Percentiles rank a stretch among this genome's conserved stretches.
These are phyloP conservation scores for Leucophora obtusa DNA, from an alignment of 2,888 invertebrate species.

Conservation along the genomic window DNA sequence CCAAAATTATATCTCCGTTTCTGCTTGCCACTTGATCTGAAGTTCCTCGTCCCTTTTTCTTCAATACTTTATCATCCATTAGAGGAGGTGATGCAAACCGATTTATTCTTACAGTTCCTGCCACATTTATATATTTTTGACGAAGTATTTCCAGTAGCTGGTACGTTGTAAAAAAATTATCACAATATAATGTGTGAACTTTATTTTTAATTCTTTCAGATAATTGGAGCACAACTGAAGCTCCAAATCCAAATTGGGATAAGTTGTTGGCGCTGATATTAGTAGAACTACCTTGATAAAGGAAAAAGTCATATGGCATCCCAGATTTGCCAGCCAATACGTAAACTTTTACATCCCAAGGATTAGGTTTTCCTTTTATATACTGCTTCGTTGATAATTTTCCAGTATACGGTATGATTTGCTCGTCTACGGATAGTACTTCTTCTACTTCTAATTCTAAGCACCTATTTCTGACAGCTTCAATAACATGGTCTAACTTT, in stretches of 20 bases:
- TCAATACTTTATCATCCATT: conserved; percentile 26
- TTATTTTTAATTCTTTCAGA: conserved; percentile 12
- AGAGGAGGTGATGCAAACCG: conserved; percentile 19
- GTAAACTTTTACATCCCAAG: conserved; percentile 11
- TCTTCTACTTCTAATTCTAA: background rate
- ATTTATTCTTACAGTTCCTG: conserved; percentile 16
- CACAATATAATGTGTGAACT: conserved; percentile 8
- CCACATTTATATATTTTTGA: conserved; percentile 18
- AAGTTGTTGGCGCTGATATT: too few species aligned
- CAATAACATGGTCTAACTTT: conserved; percentile 9
- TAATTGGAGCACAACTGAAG: conserved; percentile 11
- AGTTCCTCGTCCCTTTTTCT: conserved; percentile 40
- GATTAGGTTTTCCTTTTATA: conserved; percentile 14
- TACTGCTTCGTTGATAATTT: conserved; percentile 13
- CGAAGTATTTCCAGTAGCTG: conserved; percentile 7
- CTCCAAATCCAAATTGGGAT: conserved; percentile 12
- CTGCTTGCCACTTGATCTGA: conserved; percentile 24
- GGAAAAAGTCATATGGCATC: conserved; percentile 13
- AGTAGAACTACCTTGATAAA: conserved; percentile 10
- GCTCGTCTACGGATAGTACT: conserved; percentile 14
- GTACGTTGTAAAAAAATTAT: too few species aligned
- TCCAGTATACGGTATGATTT: conserved; percentile 19
- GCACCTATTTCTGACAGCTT: background rate
- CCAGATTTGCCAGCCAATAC: conserved; percentile 21
- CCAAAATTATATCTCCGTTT: conserved; percentile 34